Evolutionary conservation across 30 jellyfish, hydroid and myxozoan genomes (phyloP), one percentile per base, ranked within the genome.

Genomic region (Aurelia coerulea): DNA sequence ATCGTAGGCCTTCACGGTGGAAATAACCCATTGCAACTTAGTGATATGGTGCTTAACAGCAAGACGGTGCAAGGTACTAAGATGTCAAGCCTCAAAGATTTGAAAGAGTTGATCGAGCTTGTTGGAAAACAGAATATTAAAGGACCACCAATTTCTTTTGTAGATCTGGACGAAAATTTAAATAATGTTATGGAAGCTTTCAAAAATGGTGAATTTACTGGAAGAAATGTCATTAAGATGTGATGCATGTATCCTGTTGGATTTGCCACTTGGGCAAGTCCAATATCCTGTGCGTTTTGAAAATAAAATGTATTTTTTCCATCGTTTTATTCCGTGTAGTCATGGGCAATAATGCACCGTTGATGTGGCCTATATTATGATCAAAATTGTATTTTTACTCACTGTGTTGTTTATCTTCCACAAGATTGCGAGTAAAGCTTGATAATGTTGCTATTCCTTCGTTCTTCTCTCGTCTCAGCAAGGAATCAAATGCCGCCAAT

Each of bases 1-100:
- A 33, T 68, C 23, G 51, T 68, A 16, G 79, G 79, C 23, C 51
- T 68, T 18, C 59, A 68, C 17, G 79, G 42, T 32, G 79, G 79
- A 32, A 33, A 0, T 33, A 68, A 68, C 17, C 79, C 79, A 32
- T 6, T 68, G 53, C 12, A 41, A 33, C 79, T 68, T 8, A 32
- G 17, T 32, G 52, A 68, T 32, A 16, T 68, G 35, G 79, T 68
- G 12, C 53, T 33, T 5, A 32, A 41, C 10, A 68, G 59, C 33
- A 32, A 5, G 2, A 19, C 52, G 2, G 59, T 68, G 10, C 53
- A 11, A 8, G 79, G 79, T 16, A 32, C 46, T 49, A 68, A 32
- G 79, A 33, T 68, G 79, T 33, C 79, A 5, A 41, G 79, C 17
- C 59, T 68, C 59, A 10, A 33, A 8, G 79, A 32, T 8, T 31